Percentiles rank a stretch among this genome's conserved stretches.
These are phyloP conservation scores for Xerus rutilus DNA, from an alignment of 2,797 vertebrate genomes.

Conservation along the genomic window DNA sequence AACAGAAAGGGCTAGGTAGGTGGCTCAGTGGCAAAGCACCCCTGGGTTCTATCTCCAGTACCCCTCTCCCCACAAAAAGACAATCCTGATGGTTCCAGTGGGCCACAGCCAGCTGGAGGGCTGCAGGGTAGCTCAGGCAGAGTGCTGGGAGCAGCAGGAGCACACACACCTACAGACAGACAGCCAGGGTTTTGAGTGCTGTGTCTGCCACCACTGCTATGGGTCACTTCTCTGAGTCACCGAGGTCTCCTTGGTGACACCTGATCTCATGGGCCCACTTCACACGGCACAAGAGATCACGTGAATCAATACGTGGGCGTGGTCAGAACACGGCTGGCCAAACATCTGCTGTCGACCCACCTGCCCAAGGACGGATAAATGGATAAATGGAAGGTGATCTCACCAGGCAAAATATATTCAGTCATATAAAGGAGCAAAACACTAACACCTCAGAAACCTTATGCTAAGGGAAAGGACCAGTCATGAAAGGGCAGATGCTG, in stretches of 20 bases:
- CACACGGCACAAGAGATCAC: neutral
- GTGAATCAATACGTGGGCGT: fast-evolving
- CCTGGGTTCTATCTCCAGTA: no score
- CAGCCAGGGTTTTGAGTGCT: neutral
- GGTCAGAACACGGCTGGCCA: fast-evolving
- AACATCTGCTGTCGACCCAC: neutral
- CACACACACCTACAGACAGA: fast-evolving
- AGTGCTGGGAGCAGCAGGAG: neutral
- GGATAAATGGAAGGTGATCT: neutral
- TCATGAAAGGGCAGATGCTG: neutral
- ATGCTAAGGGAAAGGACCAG: neutral
- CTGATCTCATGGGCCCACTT: neutral
- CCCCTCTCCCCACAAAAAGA: neutral
- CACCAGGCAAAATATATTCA: fast-evolving
- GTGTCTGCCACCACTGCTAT: neutral
- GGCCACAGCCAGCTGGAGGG: neutral
- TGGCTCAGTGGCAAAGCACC: no score
- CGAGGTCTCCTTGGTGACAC: neutral
- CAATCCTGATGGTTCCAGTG: neutral
- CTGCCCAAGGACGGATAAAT: fast-evolving
- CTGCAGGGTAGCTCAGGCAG: no score
- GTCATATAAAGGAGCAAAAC: neutral
- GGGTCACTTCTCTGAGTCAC: neutral
- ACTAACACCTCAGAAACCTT: fast-evolving
- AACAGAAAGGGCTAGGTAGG: neutral